Evolutionary conservation across 2,797 vertebrate genomes (phyloP).

Genomic region (Falco rusticolus): DNA sequence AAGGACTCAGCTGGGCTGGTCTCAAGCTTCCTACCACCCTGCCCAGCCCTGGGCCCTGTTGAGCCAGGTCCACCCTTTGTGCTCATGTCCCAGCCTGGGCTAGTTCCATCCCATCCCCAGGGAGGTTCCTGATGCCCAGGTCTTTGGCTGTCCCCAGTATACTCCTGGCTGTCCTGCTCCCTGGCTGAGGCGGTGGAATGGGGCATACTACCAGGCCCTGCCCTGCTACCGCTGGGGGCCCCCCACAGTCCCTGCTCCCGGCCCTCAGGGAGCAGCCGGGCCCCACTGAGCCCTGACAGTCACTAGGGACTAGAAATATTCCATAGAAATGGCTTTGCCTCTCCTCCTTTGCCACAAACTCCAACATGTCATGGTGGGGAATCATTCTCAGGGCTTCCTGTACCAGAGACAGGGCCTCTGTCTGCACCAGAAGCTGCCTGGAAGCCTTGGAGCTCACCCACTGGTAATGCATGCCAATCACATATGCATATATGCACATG

Average conservation of each 20-base stretch:
- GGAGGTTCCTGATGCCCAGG: background rate
- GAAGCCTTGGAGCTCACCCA: background rate
- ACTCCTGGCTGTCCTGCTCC: background rate
- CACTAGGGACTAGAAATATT: background rate
- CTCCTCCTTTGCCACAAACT: background rate
- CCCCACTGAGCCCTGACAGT: background rate
- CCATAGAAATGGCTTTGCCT: background rate
- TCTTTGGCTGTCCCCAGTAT: accelerated
- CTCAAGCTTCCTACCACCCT: background rate
- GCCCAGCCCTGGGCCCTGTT: too few species aligned
- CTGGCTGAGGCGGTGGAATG: background rate
- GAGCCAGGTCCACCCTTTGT: background rate
- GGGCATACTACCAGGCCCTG: background rate
- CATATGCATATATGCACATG: background rate
- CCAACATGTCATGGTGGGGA: too few species aligned
- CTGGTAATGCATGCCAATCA: background rate
- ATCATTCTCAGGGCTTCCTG: background rate
- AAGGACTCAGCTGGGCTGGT: background rate
- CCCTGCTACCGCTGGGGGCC: too few species aligned
- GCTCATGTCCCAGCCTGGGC: background rate
- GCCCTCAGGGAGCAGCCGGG: background rate
- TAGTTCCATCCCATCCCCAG: too few species aligned
- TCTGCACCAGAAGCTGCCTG: background rate
- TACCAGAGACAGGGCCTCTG: background rate
- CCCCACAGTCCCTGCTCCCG: background rate